Evolutionary conservation across 2,113 vertebrate genomes (phyloP), one percentile per base, ranked within the genome.

Genomic region (Xiphophorus hellerii): DNA sequence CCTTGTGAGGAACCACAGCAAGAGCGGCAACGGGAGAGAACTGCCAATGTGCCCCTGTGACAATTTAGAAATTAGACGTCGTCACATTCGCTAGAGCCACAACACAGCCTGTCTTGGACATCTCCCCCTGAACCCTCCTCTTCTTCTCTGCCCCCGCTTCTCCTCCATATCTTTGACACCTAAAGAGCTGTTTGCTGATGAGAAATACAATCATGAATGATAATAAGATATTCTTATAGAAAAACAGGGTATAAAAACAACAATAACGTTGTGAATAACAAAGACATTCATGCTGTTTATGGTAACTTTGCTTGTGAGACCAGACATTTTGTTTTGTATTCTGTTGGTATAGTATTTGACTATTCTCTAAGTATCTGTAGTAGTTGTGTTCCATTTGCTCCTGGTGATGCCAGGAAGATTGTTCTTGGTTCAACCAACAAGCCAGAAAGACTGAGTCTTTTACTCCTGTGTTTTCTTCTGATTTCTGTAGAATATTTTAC

Each of bases 161-260:
- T 71, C 66, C 67, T 58, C 77, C 69, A 84, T 63, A 78, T 82
- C 78, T 73, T 85, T 13, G 42, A 85, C 44, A 67, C 87, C 90
- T 90, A 89, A 93, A 90, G 81, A 91, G 82, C 84, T 78, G 80
- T 92, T 90, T 89, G 87, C 84, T 89, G 8, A 82, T 92, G 89
- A 91, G 87, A 93, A 92, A 90, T 92, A 92, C 91, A 93, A 93
- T 94, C 91, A 92, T 84, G 85, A 88, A 88, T 88, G 91, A 92
- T 87, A 90, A 88, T 89, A 90, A 89, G 77, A 91, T 89, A 90
- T 91, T 92, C 90, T 88, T 91, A 87, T 86, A 90, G 90, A 91
- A 87, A 84, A 81, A 94, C 94, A 95, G 94, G 93, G 94, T 95
- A 94, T 90, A 92, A 92, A 87, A 93, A 90, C 89, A 92, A 93